Evolutionary conservation across 2,113 vertebrate species (phyloP), one percentile per base, ranked within the genome.

Genomic region (Pitta sordida): DNA sequence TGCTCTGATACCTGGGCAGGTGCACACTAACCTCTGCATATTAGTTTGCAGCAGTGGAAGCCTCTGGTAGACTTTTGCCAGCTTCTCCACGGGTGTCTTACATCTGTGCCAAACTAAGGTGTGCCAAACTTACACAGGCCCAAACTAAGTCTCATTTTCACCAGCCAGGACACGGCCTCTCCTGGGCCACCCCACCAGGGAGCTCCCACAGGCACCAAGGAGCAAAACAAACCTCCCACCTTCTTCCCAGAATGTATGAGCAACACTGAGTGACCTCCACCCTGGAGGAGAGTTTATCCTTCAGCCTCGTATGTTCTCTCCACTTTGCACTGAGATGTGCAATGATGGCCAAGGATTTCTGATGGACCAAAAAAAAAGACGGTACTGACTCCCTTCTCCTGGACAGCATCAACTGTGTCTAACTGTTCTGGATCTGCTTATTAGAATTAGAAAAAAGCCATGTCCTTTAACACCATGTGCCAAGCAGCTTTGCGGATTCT

Each of bases 1-100:
- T 32, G 21, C 13, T 52, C 68, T 51, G 43, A 16, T 51, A 16
- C 26, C 36, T 6, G 32, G 56, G 7, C 27, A 56, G 30, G 8
- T 36, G 8, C 59, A 32, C 20, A 6, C 20, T 24, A n/a, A 3
- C 8, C n/a, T 82, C 41, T 65, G 16, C 0, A 0, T 9, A 4
- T 20, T 32, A 4, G 1, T 48, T 55, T 85, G 13, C n/a, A 69
- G 53, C 32, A 56, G 7, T 41, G 37, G 14, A 75, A 53, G 44
- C 20, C 29, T 52, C 36, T 53, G 27, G 49, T 2, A 17, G 14
- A 3, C 4, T 81, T 67, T 59, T 73, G 8, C 29, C 44, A 46
- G 22, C 36, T 76, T 34, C 37, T 39, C 43, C 11, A 6, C 17
- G 11, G 29, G 3, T 56, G 10, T 44, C n/a, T 79, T 58, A 46